Evolutionary conservation across 2,888 invertebrate species (phyloP), one percentile per base, ranked within the genome.

Genomic region (Lypha dubia): DNA sequence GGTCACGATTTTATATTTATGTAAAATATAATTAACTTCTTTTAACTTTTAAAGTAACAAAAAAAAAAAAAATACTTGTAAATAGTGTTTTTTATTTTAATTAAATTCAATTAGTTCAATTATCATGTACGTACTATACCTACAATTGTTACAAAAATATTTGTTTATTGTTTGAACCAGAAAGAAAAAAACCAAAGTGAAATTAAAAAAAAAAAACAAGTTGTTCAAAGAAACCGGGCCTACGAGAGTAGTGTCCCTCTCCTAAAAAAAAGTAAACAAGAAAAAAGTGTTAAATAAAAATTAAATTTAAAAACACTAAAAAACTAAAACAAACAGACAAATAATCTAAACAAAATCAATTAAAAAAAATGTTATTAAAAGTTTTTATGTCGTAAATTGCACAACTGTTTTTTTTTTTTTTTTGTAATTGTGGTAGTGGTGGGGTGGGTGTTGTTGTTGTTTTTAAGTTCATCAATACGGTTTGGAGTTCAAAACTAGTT

Each of bases 41-140:
- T 1, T 15, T 11, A 44, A 28, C 44, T n/a, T 46, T 24, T 24
- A 28, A 63, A 28, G 2, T n/a, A n/a, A n/a, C n/a, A n/a, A n/a
- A n/a, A n/a, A n/a, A n/a, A n/a, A n/a, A 20, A 62, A 44, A 44
- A 38, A 3, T 17, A 32, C 41, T 56, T 46, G 28, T 22, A 89
- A 70, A 70, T 17, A 56, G 56, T 41, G 17, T 70, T n/a, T n/a
- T n/a, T 62, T 56, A 13, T 74, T 58, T 56, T 38, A 63, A 53
- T 74, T 62, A 41, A 56, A 70, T 88, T 90, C 89, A 90, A 91
- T 90, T 90, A 90, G 90, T 89, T 90, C 89, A 90, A 90, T 90
- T 90, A 90, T 89, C 89, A 76, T 77, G 79, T 22, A 20, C 56
- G 67, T 60, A 65, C 62, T 49, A 49, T 15, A 60, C 17, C n/a